Conservation (phyloP, 1,140 invertebrate genomes). For the Globodera ellingtonae region DNA sequence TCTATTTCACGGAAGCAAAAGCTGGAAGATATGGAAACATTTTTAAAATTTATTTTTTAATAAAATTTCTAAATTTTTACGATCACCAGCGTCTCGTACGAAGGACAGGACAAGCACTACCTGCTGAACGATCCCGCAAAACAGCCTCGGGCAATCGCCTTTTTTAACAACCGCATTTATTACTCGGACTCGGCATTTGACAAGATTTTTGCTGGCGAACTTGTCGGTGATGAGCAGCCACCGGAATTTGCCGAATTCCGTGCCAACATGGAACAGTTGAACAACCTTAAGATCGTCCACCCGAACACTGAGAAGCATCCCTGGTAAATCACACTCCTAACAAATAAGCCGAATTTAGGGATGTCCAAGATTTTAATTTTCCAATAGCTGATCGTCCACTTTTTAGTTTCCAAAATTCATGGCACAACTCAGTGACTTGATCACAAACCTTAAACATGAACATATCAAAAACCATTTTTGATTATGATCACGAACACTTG, state of each 20-base stretch:
- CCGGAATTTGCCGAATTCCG: slow-evolving; percentile 70
- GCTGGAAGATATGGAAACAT: slow-evolving; percentile 72
- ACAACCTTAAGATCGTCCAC: slow-evolving; percentile 61
- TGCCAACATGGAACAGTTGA: slow-evolving; percentile 80
- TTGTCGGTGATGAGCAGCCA: slow-evolving; percentile 74
- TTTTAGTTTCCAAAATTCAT: too few species aligned
- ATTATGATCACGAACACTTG: too few species aligned
- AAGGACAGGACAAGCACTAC: slow-evolving; percentile 75
- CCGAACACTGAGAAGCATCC: slow-evolving; percentile 30
- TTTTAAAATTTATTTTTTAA: slow-evolving; percentile 23
- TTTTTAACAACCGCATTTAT: slow-evolving; percentile 81
- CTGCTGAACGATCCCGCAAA: slow-evolving; percentile 72
- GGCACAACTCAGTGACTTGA: too few species aligned
- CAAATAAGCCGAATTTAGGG: too few species aligned
- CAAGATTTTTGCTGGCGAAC: slow-evolving; percentile 81
- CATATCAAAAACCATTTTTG: too few species aligned
- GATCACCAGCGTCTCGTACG: slow-evolving; percentile 76
- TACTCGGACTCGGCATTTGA: slow-evolving; percentile 86
- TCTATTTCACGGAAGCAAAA: slow-evolving; percentile 83
- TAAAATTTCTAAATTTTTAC: slow-evolving; percentile 53
- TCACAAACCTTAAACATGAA: too few species aligned
- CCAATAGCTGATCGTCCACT: too few species aligned
- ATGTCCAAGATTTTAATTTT: too few species aligned
- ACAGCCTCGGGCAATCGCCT: slow-evolving; percentile 79
- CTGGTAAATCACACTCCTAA: background rate